Evolutionary conservation across 2,888 invertebrate genomes (phyloP).

Genomic region (Harpalus rufipes): DNA sequence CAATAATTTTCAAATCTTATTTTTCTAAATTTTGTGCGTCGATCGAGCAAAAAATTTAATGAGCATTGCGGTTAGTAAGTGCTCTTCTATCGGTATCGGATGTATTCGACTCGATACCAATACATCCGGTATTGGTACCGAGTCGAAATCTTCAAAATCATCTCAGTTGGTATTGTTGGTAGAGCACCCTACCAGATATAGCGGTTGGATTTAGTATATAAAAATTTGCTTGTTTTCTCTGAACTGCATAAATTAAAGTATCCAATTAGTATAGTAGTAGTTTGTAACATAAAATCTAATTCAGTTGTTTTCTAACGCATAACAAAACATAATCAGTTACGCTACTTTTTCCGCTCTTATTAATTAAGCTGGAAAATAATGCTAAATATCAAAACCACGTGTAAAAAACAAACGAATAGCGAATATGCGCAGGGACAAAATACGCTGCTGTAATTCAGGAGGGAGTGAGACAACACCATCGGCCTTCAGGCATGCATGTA

Average conservation of each 20-base stretch:
- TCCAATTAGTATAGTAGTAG: neutral
- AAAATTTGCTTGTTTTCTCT: too few species aligned
- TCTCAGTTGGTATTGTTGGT: too few species aligned
- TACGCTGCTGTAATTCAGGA: slow-evolving; percentile 18
- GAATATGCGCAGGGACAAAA: slow-evolving; percentile 22
- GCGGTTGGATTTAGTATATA: too few species aligned
- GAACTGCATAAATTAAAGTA: neutral
- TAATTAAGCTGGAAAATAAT: slow-evolving; percentile 46
- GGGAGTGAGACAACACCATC: slow-evolving; percentile 24
- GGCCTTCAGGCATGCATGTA: slow-evolving; percentile 56
- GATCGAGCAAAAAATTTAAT: too few species aligned
- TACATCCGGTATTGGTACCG: too few species aligned
- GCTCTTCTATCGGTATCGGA: too few species aligned
- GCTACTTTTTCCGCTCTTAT: slow-evolving; percentile 45
- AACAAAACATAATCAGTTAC: slow-evolving; percentile 37
- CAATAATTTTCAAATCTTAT: too few species aligned
- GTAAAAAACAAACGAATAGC: slow-evolving; percentile 25
- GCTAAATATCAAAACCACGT: slow-evolving; percentile 47
- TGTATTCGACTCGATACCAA: too few species aligned
- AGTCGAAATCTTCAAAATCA: too few species aligned
- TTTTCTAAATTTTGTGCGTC: too few species aligned
- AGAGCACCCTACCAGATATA: too few species aligned
- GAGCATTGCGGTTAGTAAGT: too few species aligned
- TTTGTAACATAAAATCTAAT: neutral
- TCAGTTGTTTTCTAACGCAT: slow-evolving; percentile 29